phyloP scores from a whole-genome alignment of 2,797 vertebrate genomes.

The Peromyscus melanophrys region DNA sequence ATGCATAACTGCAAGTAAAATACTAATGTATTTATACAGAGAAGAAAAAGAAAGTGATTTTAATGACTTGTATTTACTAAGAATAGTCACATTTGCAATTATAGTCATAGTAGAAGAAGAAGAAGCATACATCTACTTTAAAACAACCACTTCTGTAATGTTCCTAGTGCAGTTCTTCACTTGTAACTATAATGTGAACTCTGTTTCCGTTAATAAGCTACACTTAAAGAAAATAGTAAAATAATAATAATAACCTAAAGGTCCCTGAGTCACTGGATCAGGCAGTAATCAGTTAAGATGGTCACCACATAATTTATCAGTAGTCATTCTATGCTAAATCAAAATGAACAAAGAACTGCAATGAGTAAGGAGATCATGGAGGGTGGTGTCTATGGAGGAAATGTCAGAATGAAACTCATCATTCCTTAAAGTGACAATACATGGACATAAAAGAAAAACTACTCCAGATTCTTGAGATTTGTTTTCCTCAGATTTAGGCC shows the following conservation, averaged over 20 bases:
- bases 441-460: not conserved
- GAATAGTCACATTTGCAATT: not conserved
- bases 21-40: not conserved
- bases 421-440: not conserved
- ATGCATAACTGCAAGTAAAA: not conserved
- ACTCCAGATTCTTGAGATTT: not conserved
- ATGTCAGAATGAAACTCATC: not conserved
- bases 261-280: not conserved
- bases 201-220: not conserved
- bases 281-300: not conserved
- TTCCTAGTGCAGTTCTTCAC: not conserved
- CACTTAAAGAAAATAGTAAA: not conserved
- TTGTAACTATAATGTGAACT: not conserved
- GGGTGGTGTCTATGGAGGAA: too few relatives aligned
- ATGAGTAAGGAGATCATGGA: not conserved
- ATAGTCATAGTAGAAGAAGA: not conserved
- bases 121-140: not conserved
- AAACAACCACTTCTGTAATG: not conserved
- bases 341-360: not conserved
- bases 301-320: not conserved
- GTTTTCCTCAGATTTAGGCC: not conserved
- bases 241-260: not conserved
- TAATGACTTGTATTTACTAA: not conserved
- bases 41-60: not conserved
- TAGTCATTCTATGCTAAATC: not conserved